phyloP scores from a whole-genome alignment of 2,113 vertebrate genomes.

The Uropsilus gracilis region DNA sequence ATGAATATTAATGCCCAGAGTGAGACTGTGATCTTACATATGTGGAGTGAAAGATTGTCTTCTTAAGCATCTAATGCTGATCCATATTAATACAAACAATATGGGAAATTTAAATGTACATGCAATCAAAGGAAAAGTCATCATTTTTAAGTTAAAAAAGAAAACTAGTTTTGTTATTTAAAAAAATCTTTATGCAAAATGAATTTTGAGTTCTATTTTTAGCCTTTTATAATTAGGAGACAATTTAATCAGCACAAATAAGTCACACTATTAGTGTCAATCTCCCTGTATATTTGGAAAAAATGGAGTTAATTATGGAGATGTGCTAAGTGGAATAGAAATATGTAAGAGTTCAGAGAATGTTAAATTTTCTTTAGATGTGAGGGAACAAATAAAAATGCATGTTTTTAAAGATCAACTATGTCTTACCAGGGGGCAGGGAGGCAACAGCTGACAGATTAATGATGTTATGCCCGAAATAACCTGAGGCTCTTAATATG shows the following conservation, averaged over 20 bases:
- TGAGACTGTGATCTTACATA: background rate
- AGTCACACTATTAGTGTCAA: conserved; percentile 65
- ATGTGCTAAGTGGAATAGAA: conserved; percentile 45
- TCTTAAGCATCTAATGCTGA: background rate
- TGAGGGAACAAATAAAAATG: background rate
- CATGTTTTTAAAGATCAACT: background rate
- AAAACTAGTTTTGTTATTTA: conserved; percentile 65
- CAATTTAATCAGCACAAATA: conserved; percentile 77
- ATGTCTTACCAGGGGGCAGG: background rate
- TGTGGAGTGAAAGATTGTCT: background rate
- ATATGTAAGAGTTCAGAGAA: conserved; percentile 42
- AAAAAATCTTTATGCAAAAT: conserved; percentile 62
- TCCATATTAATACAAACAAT: conserved; percentile 49
- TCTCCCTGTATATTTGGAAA: conserved; percentile 64
- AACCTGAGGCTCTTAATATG: too few species aligned
- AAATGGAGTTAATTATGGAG: conserved; percentile 64
- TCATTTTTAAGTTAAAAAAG: conserved; percentile 58
- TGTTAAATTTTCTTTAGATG: conserved; percentile 44
- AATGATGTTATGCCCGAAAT: too few species aligned
- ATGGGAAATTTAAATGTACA: conserved; percentile 24
- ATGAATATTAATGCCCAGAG: background rate
- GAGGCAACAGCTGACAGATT: background rate
- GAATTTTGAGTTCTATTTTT: conserved; percentile 70
- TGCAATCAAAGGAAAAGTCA: conserved; percentile 49
- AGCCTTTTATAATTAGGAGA: conserved; percentile 49